These are phyloP conservation scores for Lepidotrigona ventralis DNA, from an alignment of 1,140 invertebrate species.

Conservation along the genomic window DNA sequence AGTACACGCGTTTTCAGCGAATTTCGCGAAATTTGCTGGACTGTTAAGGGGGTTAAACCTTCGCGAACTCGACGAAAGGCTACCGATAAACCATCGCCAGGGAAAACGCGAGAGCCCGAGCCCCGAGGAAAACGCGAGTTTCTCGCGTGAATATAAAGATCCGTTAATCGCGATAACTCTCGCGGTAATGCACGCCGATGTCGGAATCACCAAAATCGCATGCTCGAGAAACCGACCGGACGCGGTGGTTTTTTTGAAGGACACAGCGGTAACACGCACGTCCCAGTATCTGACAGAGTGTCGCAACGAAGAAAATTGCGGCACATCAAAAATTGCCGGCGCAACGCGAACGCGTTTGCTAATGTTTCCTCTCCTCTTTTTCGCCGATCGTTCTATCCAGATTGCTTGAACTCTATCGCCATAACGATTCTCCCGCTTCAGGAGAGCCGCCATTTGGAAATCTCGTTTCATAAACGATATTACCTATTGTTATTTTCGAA, in stretches of 20 bases:
- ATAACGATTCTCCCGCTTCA: not conserved
- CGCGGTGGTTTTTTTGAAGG: constrained; percentile 56
- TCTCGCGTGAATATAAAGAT: constrained; percentile 11
- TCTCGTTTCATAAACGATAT: not conserved
- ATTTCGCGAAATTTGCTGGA: not conserved
- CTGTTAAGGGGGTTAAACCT: not conserved
- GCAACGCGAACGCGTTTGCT: constrained; percentile 5
- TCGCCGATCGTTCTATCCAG: not conserved
- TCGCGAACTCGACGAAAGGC: not conserved
- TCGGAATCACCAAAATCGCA: constrained; percentile 57
- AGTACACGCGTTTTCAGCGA: not conserved
- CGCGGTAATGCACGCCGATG: not conserved
- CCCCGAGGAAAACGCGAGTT: constrained; percentile 24
- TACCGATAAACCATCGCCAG: not conserved
- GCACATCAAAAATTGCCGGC: constrained; percentile 1
- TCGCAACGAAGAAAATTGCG: constrained; percentile 29
- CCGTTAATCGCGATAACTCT: constrained; percentile 30
- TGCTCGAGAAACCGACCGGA: constrained; percentile 60
- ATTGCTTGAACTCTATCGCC: not conserved
- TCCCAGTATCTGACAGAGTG: constrained; percentile 18
- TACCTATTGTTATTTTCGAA: not conserved
- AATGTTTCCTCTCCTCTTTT: not conserved
- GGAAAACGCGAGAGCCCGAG: constrained; percentile 25
- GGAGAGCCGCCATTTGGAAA: not conserved
- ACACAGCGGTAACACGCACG: constrained; percentile 39